Percentiles rank a stretch among this genome's conserved stretches.
Evolutionary conservation across 2,113 vertebrate genomes (phyloP).

Genomic region (Otocyon megalotis): DNA sequence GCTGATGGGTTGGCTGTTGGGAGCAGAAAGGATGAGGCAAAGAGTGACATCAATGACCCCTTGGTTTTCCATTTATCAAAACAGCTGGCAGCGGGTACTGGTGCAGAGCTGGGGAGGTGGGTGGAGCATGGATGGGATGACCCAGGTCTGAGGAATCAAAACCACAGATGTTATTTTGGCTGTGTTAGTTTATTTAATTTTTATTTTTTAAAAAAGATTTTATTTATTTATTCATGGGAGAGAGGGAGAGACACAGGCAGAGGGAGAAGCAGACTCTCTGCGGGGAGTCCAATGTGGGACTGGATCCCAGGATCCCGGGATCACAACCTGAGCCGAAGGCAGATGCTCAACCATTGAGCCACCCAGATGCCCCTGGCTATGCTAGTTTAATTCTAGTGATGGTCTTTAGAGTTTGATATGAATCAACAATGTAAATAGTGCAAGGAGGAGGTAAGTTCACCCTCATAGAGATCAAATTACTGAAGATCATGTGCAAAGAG

Average conservation of each 20-base stretch:
- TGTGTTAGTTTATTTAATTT: no score
- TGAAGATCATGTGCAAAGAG: not conserved
- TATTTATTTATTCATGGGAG: no score
- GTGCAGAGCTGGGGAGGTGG: not conserved
- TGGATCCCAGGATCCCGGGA: no score
- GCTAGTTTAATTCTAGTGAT: not conserved
- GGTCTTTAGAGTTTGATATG: not conserved
- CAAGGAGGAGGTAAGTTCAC: not conserved
- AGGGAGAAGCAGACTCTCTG: no score
- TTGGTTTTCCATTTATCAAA: not conserved
- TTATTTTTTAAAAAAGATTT: no score
- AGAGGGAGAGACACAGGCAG: no score
- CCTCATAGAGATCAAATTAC: not conserved
- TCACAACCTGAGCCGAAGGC: no score
- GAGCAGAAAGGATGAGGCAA: not conserved
- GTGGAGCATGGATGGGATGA: no score
- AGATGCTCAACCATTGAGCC: no score
- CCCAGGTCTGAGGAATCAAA: not conserved
- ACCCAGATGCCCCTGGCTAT: no score
- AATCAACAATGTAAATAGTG: not conserved
- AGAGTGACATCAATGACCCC: not conserved
- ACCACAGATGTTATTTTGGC: not conserved
- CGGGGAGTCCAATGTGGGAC: no score
- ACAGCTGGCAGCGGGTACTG: rapidly evolving
- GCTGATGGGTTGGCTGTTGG: not conserved